A percentile compares a stretch with the other conserved stretches of the same genome.
These are phyloP conservation scores for Zaprionus tsacasi DNA, from an alignment of 1,140 invertebrate genomes.

Conservation along the genomic window DNA sequence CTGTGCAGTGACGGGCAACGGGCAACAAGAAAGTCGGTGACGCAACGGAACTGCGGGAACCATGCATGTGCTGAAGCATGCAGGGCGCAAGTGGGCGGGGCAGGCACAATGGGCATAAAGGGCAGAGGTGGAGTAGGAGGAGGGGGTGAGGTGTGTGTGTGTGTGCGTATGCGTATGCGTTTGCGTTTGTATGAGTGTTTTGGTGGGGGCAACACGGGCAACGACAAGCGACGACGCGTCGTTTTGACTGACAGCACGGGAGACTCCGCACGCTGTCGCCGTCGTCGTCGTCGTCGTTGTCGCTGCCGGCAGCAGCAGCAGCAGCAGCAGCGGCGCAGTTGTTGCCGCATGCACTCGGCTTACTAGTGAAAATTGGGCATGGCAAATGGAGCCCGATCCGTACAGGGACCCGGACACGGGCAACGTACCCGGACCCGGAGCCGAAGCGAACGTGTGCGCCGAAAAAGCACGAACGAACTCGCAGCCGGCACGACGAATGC, in stretches of 20 bases:
- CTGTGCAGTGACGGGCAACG: constrained; percentile 20
- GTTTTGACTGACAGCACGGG: constrained; percentile 47
- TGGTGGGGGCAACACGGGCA: neutral
- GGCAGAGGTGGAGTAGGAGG: neutral
- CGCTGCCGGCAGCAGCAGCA: constrained; percentile 22
- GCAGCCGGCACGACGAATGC: constrained; percentile 21
- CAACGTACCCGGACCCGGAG: constrained; percentile 10
- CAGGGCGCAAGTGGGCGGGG: constrained; percentile 3
- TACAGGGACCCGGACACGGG: constrained; percentile 16
- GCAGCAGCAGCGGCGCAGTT: constrained; percentile 9
- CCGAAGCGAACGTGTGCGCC: neutral
- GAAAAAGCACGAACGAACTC: neutral
- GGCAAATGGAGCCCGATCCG: constrained; percentile 34
- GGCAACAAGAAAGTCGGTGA: constrained; percentile 55
- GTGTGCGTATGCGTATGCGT: neutral
- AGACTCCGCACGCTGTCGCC: constrained; percentile 26
- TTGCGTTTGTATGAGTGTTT: neutral
- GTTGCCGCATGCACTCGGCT: constrained; percentile 43
- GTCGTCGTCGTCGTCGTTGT: neutral
- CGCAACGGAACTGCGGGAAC: constrained; percentile 69
- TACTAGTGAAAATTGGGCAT: constrained; percentile 34
- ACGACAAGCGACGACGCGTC: constrained; percentile 48
- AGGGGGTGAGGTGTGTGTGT: neutral
- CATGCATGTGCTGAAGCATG: constrained; percentile 47
- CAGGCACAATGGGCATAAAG: neutral